These are phyloP conservation scores for Paramormyrops kingsleyae DNA, from an alignment of 2,113 vertebrate genomes.

Conservation along the genomic window DNA sequence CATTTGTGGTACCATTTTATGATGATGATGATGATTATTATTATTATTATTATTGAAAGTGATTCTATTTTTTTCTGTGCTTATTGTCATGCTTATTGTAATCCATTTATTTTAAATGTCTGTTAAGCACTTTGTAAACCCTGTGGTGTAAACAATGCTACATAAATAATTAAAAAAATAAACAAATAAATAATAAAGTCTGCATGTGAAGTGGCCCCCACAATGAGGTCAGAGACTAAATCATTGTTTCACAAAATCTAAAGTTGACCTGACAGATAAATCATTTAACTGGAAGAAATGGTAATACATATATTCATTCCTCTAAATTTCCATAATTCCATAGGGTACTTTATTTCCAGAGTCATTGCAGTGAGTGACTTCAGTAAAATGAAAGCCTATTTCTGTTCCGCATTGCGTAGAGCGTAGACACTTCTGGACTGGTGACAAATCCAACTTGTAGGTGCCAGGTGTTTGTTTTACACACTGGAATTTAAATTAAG, in stretches of 20 bases:
- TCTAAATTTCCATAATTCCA: not conserved
- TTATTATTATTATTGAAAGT: no score
- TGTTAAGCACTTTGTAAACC: not conserved
- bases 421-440: not conserved
- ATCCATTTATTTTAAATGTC: not conserved
- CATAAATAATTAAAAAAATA: not conserved
- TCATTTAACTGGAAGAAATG: not conserved
- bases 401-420: not conserved
- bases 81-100: not conserved
- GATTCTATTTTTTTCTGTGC: not conserved
- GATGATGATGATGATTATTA: no score
- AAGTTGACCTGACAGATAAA: not conserved
- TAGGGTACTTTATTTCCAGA: not conserved
- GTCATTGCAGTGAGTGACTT: not conserved
- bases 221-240: not conserved
- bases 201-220: not conserved
- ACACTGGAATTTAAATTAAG: no score
- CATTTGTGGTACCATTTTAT: not conserved
- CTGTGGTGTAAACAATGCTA: not conserved
- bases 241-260: not conserved
- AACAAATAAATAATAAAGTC: not conserved
- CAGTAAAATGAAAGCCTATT: not conserved
- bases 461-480: no score
- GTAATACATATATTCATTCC: not conserved
- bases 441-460: not conserved